Percentiles rank a stretch among this genome's conserved stretches.
phyloP scores from a whole-genome alignment of 1,140 invertebrate species.

The Pseudachorutes palmiensis region DNA sequence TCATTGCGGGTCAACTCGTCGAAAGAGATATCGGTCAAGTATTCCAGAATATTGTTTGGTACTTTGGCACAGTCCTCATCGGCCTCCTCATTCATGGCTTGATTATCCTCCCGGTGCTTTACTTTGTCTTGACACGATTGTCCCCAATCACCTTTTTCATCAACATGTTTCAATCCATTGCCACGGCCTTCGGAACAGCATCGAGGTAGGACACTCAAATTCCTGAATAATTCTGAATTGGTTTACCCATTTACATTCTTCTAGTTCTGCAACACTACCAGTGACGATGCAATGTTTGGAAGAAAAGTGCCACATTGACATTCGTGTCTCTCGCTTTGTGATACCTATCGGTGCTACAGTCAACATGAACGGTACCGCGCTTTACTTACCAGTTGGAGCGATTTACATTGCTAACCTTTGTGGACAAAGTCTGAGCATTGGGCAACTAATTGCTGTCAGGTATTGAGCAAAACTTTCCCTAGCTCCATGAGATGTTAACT shows the following conservation, averaged over 20 bases:
- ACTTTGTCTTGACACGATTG: slow-evolving; percentile 42
- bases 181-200: slow-evolving; percentile 47
- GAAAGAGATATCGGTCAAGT: slow-evolving; percentile 41
- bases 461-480: slow-evolving; percentile 39
- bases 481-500: background rate
- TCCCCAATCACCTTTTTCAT: slow-evolving; percentile 45
- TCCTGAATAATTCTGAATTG: background rate
- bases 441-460: slow-evolving; percentile 53
- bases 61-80: slow-evolving; percentile 45
- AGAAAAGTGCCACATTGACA: slow-evolving; percentile 54
- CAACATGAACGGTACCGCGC: slow-evolving; percentile 51
- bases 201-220: slow-evolving; percentile 31
- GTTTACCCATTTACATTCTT: slow-evolving; percentile 12
- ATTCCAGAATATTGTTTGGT: slow-evolving; percentile 46
- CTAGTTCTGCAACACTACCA: slow-evolving; percentile 54
- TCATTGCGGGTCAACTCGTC: slow-evolving; percentile 51
- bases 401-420: slow-evolving; percentile 64
- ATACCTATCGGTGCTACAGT: slow-evolving; percentile 49
- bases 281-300: slow-evolving; percentile 57
- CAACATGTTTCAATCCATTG: slow-evolving; percentile 45
- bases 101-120: slow-evolving; percentile 44
- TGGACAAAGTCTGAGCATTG: slow-evolving; percentile 49
- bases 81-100: slow-evolving; percentile 46
- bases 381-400: slow-evolving; percentile 55
- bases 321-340: slow-evolving; percentile 55